Evolutionary conservation across 2,888 invertebrate genomes (phyloP).

Genomic region (Abrostola tripartita): DNA sequence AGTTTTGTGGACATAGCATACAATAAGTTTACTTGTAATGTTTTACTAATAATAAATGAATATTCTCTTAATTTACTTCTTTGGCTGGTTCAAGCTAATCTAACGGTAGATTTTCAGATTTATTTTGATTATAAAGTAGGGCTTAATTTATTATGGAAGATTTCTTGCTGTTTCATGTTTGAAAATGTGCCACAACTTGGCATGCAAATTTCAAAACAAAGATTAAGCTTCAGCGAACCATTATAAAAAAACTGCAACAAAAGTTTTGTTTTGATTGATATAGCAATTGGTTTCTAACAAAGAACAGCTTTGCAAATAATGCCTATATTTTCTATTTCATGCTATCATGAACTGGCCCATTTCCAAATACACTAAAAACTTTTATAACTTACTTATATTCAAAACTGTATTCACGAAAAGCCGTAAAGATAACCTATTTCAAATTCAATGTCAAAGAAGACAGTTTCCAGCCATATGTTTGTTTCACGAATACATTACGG

Average conservation of each 20-base stretch:
- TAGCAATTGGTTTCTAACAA: not conserved
- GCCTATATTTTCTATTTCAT: not conserved
- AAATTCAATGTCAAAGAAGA: not conserved
- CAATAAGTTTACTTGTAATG: too few species aligned
- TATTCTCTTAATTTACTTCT: too few species aligned
- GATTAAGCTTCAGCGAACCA: not conserved
- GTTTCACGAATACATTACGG: not conserved
- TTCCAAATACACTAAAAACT: not conserved
- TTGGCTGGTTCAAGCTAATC: too few species aligned
- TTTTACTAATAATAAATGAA: too few species aligned
- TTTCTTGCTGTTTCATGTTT: too few species aligned
- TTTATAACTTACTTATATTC: not conserved
- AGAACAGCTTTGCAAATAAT: not conserved
- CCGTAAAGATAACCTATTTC: not conserved
- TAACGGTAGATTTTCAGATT: too few species aligned
- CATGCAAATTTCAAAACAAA: too few species aligned
- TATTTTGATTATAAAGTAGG: too few species aligned
- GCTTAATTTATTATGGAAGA: too few species aligned
- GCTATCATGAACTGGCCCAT: slow-evolving; percentile 1
- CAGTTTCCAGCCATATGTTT: not conserved
- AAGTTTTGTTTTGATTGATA: not conserved
- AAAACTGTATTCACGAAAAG: not conserved
- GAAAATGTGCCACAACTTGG: too few species aligned
- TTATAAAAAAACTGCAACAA: not conserved
- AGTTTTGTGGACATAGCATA: too few species aligned